Evolutionary conservation across 2,113 vertebrate species (phyloP).

Genomic region (Fregetta grallaria): DNA sequence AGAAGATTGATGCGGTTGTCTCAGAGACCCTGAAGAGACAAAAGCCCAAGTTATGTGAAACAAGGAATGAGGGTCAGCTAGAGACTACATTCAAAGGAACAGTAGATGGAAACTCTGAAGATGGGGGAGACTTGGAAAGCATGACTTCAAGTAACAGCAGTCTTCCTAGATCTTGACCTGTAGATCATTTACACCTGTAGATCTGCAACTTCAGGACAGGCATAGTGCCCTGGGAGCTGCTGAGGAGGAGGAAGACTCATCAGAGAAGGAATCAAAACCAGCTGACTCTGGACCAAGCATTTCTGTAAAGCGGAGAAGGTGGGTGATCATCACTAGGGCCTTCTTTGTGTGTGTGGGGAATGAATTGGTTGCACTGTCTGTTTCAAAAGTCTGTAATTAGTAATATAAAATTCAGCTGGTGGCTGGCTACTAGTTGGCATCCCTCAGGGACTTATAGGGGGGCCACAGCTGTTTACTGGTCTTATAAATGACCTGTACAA

Average conservation of each 20-base stretch:
- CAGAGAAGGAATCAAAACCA: neutral
- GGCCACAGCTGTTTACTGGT: neutral
- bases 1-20: neutral
- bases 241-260: neutral
- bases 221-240: neutral
- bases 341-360: neutral
- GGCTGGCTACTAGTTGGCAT: neutral
- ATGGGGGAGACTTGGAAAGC: accelerated
- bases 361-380: neutral
- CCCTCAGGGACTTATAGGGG: neutral
- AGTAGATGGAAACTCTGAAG: neutral
- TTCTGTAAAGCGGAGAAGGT: neutral
- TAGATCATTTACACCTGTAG: neutral
- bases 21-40: neutral
- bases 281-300: neutral
- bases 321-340: neutral
- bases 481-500: neutral
- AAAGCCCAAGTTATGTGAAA: neutral
- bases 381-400: neutral
- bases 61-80: neutral
- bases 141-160: neutral
- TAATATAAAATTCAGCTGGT: neutral
- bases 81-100: neutral
- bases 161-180: neutral
- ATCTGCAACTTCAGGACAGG: neutral